Evolutionary conservation across 2,797 vertebrate species (phyloP).

Genomic region (Phalloptychus januarius): DNA sequence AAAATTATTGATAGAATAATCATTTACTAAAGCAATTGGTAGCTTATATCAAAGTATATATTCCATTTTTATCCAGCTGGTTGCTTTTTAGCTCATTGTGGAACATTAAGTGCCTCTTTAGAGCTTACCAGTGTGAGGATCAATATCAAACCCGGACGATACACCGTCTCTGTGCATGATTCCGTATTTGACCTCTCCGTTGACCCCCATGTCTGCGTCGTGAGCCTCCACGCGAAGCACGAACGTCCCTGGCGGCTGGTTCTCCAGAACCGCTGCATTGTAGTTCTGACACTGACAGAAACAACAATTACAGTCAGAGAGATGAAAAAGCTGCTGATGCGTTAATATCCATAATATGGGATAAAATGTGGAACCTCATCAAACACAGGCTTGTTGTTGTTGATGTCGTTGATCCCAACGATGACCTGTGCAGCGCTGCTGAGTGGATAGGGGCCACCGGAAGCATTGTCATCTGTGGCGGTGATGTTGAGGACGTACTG

Average conservation of each 20-base stretch:
- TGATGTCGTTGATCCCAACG: constrained; percentile 89
- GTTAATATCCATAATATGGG: background rate
- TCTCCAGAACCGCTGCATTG: constrained; percentile 86
- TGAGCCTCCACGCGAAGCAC: constrained; percentile 85
- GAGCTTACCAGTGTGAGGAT: constrained; percentile 83
- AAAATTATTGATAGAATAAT: no score
- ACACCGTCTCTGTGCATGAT: constrained; percentile 87
- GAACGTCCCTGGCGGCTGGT: constrained; percentile 83
- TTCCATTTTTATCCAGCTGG: background rate
- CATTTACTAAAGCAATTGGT: no score
- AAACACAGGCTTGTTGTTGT: constrained; percentile 92
- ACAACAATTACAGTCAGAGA: constrained; percentile 1
- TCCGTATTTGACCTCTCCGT: constrained; percentile 89
- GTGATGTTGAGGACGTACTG: constrained; percentile 88
- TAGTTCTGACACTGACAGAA: constrained; percentile 85
- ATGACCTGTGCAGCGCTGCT: constrained; percentile 89
- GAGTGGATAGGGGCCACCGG: constrained; percentile 84
- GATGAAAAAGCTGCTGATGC: background rate
- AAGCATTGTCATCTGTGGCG: constrained; percentile 87
- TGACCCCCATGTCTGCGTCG: constrained; percentile 87
- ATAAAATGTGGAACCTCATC: constrained; percentile 76
- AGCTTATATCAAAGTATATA: background rate
- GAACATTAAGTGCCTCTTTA: background rate
- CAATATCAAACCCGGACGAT: constrained; percentile 83
- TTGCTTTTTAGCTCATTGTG: background rate